Conservation (phyloP, 92 coral and sea anemone species). For the Siderastrea siderea region DNA sequence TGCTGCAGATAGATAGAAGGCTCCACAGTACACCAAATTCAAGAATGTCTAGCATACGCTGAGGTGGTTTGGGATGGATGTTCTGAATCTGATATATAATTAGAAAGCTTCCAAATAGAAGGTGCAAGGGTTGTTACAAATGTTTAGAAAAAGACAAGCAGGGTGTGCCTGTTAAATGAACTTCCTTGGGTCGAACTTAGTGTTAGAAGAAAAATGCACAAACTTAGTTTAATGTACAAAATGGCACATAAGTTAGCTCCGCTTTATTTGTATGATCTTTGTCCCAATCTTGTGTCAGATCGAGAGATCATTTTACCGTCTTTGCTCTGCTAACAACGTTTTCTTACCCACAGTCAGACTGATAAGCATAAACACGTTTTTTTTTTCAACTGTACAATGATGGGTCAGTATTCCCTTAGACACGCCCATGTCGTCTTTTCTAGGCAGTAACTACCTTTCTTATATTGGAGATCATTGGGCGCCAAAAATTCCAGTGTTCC, state of each 20-base stretch:
- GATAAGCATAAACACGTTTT: conserved; percentile 2
- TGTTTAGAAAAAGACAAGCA: conserved; percentile 17
- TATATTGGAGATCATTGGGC: background rate
- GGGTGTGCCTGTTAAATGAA: conserved; percentile 13
- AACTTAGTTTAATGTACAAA: conserved; percentile 1
- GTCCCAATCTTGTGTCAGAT: background rate
- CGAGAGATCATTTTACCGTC: background rate
- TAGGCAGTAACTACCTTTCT: background rate
- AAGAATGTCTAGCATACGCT: conserved; percentile 35
- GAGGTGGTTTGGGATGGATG: conserved; percentile 40
- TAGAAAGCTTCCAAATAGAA: conserved; percentile 14
- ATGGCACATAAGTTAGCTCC: conserved; percentile 9
- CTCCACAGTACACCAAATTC: too few relatives aligned
- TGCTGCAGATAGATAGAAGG: too few relatives aligned
- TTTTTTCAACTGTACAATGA: background rate
- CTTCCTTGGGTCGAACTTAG: conserved; percentile 36
- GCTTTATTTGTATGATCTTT: background rate
- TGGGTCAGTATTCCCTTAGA: background rate
- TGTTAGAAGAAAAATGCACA: conserved; percentile 22
- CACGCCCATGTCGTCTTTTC: background rate
- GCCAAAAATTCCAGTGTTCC: conserved; percentile 48
- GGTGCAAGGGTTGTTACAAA: conserved; percentile 19
- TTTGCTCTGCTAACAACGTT: background rate
- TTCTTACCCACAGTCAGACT: background rate
- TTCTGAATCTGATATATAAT: background rate